Conservation (phyloP, 2,888 invertebrate genomes). For the Helobdella robusta region DNA sequence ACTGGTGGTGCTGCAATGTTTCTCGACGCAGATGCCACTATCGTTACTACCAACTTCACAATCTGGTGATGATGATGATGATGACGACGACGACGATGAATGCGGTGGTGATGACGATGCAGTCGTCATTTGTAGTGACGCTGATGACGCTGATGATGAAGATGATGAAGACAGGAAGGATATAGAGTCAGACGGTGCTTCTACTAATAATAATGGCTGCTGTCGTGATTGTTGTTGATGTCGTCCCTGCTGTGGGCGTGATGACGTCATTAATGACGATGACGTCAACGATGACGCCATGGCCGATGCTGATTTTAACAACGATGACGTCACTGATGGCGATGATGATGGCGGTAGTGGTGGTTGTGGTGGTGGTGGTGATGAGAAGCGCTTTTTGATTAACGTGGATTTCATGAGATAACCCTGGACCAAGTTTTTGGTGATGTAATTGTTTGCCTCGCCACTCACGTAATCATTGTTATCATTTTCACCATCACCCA, state of each 20-base stretch:
- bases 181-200: background rate
- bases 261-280: background rate
- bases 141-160: background rate
- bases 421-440: too few species aligned
- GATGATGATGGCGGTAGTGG: background rate
- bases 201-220: background rate
- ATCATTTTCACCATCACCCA: too few species aligned
- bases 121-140: background rate
- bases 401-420: too few species aligned
- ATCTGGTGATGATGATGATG: background rate
- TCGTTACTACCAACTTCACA: background rate
- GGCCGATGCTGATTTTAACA: background rate
- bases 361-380: background rate
- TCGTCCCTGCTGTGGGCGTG: background rate
- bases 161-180: background rate
- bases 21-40: too few species aligned
- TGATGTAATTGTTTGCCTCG: too few species aligned
- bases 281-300: background rate
- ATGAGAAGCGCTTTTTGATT: background rate
- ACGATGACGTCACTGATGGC: background rate
- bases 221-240: background rate
- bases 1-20: background rate
- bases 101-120: background rate
- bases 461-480: too few species aligned
- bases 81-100: background rate